These are phyloP conservation scores for Smutsia temminckii DNA, from an alignment of 2,797 vertebrate genomes.

Conservation along the genomic window DNA sequence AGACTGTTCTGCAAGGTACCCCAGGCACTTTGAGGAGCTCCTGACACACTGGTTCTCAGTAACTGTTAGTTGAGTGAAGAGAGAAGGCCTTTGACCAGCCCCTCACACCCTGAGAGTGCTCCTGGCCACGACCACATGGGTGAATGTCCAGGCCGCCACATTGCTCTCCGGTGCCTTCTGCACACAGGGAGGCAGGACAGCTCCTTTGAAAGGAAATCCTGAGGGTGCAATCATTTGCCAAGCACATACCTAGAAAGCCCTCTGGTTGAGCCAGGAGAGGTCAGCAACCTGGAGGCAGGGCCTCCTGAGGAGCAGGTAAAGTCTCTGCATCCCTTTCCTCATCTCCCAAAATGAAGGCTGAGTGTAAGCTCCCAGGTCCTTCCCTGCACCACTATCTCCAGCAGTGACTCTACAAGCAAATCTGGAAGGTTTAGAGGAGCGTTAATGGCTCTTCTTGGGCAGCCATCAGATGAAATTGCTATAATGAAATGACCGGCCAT, in stretches of 20 bases:
- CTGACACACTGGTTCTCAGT: neutral
- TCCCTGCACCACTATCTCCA: neutral
- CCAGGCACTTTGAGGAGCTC: neutral
- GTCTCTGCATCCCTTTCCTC: neutral
- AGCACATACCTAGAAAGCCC: neutral
- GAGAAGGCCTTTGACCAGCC: neutral
- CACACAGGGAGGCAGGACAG: accelerated
- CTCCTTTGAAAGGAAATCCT: neutral
- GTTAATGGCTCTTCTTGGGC: neutral
- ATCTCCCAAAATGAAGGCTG: neutral
- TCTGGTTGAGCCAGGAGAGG: neutral
- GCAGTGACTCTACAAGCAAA: neutral
- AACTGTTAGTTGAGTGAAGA: neutral
- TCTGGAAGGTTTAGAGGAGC: neutral
- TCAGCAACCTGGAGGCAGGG: too few relatives aligned
- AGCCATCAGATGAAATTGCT: neutral
- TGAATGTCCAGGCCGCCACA: accelerated
- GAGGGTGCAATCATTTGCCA: accelerated
- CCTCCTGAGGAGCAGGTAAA: neutral
- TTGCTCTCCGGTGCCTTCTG: neutral
- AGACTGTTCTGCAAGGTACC: neutral
- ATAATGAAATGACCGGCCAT: neutral
- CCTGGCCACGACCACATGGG: accelerated
- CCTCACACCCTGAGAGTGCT: neutral
- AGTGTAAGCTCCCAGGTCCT: neutral